phyloP scores from a whole-genome alignment of 2,113 vertebrate species.

The Sialia sialis region DNA sequence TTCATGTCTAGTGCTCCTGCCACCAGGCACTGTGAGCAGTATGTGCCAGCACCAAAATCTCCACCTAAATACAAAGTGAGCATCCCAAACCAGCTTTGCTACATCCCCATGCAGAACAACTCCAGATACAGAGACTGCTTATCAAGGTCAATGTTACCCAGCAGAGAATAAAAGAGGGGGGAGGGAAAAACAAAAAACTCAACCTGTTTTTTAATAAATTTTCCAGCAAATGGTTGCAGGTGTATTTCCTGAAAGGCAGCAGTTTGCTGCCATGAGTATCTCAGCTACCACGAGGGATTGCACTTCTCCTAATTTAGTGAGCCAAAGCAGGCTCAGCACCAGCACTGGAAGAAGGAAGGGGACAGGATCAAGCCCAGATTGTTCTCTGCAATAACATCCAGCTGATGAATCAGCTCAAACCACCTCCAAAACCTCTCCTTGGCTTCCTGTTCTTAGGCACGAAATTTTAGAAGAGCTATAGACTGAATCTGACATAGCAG shows the following conservation, averaged over 20 bases:
- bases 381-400: neutral
- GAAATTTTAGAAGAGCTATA: neutral
- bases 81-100: neutral
- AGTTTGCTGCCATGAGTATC: neutral
- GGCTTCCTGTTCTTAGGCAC: neutral
- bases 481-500: neutral
- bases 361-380: neutral
- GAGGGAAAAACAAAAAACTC: neutral
- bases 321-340: neutral
- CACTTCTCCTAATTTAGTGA: neutral
- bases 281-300: neutral
- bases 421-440: neutral
- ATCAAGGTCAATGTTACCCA: neutral
- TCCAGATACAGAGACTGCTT: neutral
- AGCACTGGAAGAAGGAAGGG: accelerated
- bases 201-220: neutral
- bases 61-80: neutral
- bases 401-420: neutral
- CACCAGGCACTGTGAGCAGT: neutral
- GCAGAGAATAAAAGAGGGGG: accelerated
- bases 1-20: neutral
- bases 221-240: neutral
- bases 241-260: neutral
- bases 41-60: accelerated
- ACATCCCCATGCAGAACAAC: neutral